These are phyloP conservation scores for Alfaro cultratus DNA, from an alignment of 2,797 vertebrate genomes.

Conservation along the genomic window DNA sequence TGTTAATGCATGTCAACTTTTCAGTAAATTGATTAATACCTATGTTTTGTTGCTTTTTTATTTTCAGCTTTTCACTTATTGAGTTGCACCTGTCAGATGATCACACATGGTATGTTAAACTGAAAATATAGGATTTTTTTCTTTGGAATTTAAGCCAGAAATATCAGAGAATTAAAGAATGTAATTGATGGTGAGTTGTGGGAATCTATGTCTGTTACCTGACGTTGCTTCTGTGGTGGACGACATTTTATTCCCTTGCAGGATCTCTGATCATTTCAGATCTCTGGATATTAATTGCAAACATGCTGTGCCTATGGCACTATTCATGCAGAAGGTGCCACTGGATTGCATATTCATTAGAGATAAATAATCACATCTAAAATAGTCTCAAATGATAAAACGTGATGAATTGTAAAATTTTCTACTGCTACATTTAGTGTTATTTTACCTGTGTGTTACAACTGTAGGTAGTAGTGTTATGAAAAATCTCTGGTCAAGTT, in stretches of 20 bases:
- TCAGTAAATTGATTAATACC: not conserved
- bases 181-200: not conserved
- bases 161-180: not conserved
- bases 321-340: not conserved
- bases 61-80: not conserved
- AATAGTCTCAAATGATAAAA: not conserved
- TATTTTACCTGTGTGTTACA: not conserved
- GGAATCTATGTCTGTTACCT: not conserved
- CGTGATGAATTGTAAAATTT: not conserved
- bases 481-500: not conserved
- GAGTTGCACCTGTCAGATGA: not conserved
- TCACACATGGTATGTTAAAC: not conserved
- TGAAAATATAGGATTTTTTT: not conserved
- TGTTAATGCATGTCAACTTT: not conserved
- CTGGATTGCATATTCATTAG: not conserved
- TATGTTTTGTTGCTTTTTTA: not conserved
- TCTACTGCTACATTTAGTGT: not conserved
- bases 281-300: not conserved
- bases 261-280: not conserved
- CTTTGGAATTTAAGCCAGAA: not conserved
- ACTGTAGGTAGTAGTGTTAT: not conserved
- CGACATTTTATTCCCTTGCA: not conserved
- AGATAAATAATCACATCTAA: not conserved
- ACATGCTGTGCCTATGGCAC: not conserved
- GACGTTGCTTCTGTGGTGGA: not conserved